Evolutionary conservation across 2,888 invertebrate genomes (phyloP).

Genomic region (Lasioglossum calceatum): DNA sequence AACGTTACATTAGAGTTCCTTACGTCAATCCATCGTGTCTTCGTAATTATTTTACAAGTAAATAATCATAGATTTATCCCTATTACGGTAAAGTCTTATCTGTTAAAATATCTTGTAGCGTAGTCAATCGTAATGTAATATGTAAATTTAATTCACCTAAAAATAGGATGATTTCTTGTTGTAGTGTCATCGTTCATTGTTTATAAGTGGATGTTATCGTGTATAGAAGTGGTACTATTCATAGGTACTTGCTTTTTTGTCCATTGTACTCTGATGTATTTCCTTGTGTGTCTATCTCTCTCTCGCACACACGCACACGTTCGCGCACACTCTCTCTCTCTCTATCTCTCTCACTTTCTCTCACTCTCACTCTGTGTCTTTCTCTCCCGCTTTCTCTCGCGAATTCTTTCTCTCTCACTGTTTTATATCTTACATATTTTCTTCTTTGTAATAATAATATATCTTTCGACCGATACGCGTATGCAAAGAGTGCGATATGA

Average conservation of each 20-base stretch:
- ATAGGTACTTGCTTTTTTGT: slow-evolving; percentile 82
- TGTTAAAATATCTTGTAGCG: slow-evolving; percentile 83
- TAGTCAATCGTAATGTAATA: slow-evolving; percentile 82
- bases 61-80: slow-evolving; percentile 83
- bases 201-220: slow-evolving; percentile 78
- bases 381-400: slow-evolving; percentile 35
- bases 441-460: slow-evolving; percentile 64
- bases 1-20: slow-evolving; percentile 84
- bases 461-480: slow-evolving; percentile 66
- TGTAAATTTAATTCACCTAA: slow-evolving; percentile 83
- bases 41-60: slow-evolving; percentile 83
- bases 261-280: slow-evolving; percentile 81
- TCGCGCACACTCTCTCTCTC: slow-evolving; percentile 36
- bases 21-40: slow-evolving; percentile 83
- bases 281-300: slow-evolving; percentile 37
- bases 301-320: background rate
- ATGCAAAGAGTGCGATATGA: slow-evolving; percentile 70
- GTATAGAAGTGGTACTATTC: slow-evolving; percentile 79
- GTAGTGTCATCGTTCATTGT: slow-evolving; percentile 78
- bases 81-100: slow-evolving; percentile 84
- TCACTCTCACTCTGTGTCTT: slow-evolving; percentile 48
- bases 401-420: slow-evolving; percentile 56
- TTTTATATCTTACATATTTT: slow-evolving; percentile 61
- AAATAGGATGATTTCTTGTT: slow-evolving; percentile 80
- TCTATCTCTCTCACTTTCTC: background rate